Conservation (phyloP, 2,113 vertebrate species). For the Bos indicus region DNA sequence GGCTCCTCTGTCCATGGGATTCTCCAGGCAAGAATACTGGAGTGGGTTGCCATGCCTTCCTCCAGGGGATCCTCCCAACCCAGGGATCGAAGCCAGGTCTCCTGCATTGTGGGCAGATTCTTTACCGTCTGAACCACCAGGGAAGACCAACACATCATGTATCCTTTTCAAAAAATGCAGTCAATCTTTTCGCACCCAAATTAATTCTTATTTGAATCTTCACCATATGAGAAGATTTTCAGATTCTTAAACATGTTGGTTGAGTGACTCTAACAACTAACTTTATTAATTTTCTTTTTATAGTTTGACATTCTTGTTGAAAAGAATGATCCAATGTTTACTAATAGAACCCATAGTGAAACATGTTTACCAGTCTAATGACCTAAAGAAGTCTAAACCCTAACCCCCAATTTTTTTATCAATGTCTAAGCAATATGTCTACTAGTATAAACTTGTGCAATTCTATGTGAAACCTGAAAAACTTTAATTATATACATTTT, state of each 20-base stretch:
- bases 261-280: neutral
- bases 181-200: neutral
- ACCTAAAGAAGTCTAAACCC: neutral
- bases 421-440: neutral
- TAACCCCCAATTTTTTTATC: neutral
- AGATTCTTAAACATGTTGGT: neutral
- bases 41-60: neutral
- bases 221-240: neutral
- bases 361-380: neutral
- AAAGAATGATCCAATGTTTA: conserved; percentile 5
- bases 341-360: neutral
- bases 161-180: neutral
- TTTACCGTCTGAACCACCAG: neutral
- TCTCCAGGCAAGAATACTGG: neutral
- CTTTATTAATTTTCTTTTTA: neutral
- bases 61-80: neutral
- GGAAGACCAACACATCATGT: neutral
- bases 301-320: neutral
- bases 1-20: neutral
- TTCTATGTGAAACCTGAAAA: neutral
- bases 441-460: neutral
- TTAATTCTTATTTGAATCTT: neutral
- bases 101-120: neutral
- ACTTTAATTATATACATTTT: neutral
- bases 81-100: fast-evolving